These are phyloP conservation scores for Hemiprocne comata DNA, from an alignment of 2,113 vertebrate genomes.

Conservation along the genomic window DNA sequence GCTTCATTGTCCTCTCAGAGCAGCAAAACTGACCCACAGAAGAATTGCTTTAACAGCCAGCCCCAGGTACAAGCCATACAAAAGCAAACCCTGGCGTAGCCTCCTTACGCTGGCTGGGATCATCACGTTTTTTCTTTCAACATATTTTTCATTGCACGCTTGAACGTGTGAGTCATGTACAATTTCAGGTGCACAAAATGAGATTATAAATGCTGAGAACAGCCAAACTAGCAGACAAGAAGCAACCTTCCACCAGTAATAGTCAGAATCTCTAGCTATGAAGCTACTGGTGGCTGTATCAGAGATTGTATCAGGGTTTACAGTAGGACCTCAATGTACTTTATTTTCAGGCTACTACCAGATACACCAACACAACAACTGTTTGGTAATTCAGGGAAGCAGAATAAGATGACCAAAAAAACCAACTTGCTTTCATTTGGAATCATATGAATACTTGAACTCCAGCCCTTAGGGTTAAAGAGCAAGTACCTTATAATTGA, in stretches of 20 bases:
- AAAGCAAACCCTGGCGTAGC: not conserved
- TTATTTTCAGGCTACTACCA: not conserved
- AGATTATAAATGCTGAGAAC: not conserved
- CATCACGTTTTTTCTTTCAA: not conserved
- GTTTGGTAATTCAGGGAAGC: not conserved
- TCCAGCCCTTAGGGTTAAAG: not conserved
- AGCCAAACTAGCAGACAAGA: not conserved
- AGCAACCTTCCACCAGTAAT: not conserved
- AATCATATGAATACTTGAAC: not conserved
- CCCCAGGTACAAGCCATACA: not conserved
- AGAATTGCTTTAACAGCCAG: not conserved
- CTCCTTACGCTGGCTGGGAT: not conserved
- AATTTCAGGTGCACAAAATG: constrained; percentile 8
- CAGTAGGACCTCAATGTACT: not conserved
- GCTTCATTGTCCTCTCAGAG: not conserved
- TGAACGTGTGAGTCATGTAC: not conserved
- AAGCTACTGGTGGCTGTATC: not conserved
- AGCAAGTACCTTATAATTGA: not conserved
- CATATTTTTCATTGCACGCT: not conserved
- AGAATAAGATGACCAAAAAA: not conserved
- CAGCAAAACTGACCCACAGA: not conserved
- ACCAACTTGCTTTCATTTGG: not conserved
- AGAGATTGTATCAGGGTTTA: not conserved
- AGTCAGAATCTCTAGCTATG: not conserved
- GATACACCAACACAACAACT: not conserved